Percentiles rank a stretch among this genome's conserved stretches.
Evolutionary conservation across 1,140 invertebrate species (phyloP).

Genomic region (Diabrotica virgifera): DNA sequence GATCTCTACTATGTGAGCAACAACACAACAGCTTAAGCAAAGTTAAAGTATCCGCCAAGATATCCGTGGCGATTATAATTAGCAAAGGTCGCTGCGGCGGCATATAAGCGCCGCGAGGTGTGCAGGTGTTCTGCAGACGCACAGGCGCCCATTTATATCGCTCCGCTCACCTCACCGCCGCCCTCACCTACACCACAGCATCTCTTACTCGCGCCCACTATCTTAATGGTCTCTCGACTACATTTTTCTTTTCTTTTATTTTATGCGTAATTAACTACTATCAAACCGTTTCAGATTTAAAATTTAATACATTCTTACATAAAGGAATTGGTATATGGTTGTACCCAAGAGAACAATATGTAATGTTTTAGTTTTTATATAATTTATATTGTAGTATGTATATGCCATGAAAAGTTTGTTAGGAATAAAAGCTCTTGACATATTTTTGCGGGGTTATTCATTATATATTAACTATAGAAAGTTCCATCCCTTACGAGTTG

Average conservation of each 20-base stretch:
- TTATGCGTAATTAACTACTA: not conserved
- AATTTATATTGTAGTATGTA: too few relatives aligned
- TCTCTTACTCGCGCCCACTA: not conserved
- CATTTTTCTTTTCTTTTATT: not conserved
- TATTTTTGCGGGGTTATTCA: too few relatives aligned
- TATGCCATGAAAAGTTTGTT: too few relatives aligned
- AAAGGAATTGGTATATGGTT: too few relatives aligned
- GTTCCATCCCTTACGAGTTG: too few relatives aligned
- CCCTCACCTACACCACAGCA: not conserved
- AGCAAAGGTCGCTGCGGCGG: slow-evolving; percentile 43
- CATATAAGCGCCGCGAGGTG: slow-evolving; percentile 42
- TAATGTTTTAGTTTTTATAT: too few relatives aligned
- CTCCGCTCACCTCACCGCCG: slow-evolving; percentile 18
- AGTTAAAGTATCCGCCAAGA: not conserved
- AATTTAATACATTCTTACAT: too few relatives aligned
- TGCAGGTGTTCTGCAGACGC: slow-evolving; percentile 46
- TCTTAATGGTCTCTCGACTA: not conserved
- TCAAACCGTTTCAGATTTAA: not conserved
- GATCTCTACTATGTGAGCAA: not conserved
- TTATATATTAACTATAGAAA: too few relatives aligned
- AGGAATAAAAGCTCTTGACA: too few relatives aligned
- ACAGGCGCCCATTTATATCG: slow-evolving; percentile 41
- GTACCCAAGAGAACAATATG: too few relatives aligned
- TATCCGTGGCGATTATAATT: slow-evolving; percentile 38
- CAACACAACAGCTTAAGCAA: not conserved